phyloP scores from a whole-genome alignment of 2,113 vertebrate genomes.

The Bubalus kerabau region DNA sequence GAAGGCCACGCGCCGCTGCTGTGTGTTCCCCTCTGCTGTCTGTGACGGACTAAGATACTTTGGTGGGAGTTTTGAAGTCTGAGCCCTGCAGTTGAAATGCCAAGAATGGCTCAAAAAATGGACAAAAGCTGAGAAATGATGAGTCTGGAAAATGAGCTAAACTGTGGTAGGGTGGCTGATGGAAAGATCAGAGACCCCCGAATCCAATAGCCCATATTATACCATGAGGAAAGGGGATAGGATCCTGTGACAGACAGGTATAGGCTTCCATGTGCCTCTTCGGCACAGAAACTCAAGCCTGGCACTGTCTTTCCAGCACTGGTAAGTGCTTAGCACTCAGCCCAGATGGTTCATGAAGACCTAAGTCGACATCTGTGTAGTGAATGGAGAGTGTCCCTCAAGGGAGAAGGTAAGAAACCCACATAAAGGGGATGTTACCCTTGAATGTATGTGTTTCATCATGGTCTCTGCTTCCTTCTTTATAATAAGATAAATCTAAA shows the following conservation, averaged over 20 bases:
- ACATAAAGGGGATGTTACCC: background rate
- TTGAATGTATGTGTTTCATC: background rate
- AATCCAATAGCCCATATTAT: background rate
- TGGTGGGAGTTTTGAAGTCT: background rate
- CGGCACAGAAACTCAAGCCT: background rate
- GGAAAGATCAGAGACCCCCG: background rate
- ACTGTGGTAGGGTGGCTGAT: background rate
- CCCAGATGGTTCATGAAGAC: background rate
- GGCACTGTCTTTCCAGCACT: background rate
- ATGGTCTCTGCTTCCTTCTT: background rate
- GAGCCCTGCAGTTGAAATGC: background rate
- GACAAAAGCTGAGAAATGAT: background rate
- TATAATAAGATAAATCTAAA: background rate
- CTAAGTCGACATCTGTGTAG: background rate
- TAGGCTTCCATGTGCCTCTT: background rate
- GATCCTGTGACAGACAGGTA: rapidly evolving
- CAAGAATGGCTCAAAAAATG: background rate
- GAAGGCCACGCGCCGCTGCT: background rate
- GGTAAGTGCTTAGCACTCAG: background rate
- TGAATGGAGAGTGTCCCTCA: background rate
- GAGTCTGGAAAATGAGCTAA: background rate
- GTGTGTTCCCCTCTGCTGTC: background rate
- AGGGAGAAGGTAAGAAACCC: background rate
- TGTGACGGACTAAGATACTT: background rate
- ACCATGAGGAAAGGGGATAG: background rate